phyloP scores from a whole-genome alignment of 1,140 invertebrate genomes.

The Arctopsyche grandis region DNA sequence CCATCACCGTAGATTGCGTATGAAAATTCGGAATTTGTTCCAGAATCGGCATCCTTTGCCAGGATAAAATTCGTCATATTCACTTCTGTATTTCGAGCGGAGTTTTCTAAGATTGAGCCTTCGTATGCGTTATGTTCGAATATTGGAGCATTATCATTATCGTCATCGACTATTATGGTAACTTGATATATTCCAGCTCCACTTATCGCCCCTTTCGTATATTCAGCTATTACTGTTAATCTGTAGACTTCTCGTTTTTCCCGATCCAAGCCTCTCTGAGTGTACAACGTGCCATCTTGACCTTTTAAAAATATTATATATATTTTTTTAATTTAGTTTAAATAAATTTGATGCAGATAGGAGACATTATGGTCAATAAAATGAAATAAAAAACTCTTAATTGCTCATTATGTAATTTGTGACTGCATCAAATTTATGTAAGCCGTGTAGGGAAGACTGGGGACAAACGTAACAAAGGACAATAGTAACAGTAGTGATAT shows the following conservation, averaged over 20 bases:
- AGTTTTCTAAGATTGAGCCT: slow-evolving; percentile 84
- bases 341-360: not conserved
- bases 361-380: not conserved
- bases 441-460: too few relatives aligned
- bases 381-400: not conserved
- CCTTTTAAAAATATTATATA: slow-evolving; percentile 55
- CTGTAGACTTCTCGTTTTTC: slow-evolving; percentile 79
- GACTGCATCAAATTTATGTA: too few relatives aligned
- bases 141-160: slow-evolving; percentile 90
- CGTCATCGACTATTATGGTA: slow-evolving; percentile 83
- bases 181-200: slow-evolving; percentile 82
- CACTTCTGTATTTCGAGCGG: slow-evolving; percentile 76
- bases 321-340: not conserved
- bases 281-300: slow-evolving; percentile 81
- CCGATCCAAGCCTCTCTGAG: slow-evolving; percentile 78
- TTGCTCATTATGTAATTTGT: not conserved
- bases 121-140: slow-evolving; percentile 80
- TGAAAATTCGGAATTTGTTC: slow-evolving; percentile 78
- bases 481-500: too few relatives aligned
- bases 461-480: too few relatives aligned
- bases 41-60: slow-evolving; percentile 82
- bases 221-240: slow-evolving; percentile 83
- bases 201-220: slow-evolving; percentile 70
- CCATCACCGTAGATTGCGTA: slow-evolving; percentile 80
- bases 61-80: slow-evolving; percentile 73